These are phyloP conservation scores for Acanthococcus lagerstroemiae DNA, from an alignment of 2,888 invertebrate species.

Conservation along the genomic window DNA sequence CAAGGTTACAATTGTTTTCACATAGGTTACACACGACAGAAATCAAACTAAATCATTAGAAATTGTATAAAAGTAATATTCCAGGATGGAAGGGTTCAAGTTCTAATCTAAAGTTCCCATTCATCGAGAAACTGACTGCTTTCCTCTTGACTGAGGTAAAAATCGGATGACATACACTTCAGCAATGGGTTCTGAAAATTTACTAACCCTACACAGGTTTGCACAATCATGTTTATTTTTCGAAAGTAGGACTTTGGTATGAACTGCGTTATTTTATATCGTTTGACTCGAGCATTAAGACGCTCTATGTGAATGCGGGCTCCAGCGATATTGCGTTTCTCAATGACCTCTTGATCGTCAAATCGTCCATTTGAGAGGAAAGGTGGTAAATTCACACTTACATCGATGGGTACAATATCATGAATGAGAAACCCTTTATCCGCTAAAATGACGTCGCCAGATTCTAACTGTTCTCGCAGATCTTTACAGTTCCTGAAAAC, in stretches of 20 bases:
- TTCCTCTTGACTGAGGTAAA: too few species aligned
- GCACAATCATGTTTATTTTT: background rate
- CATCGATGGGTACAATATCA: constrained; percentile 21
- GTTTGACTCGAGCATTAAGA: constrained; percentile 15
- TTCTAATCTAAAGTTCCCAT: too few species aligned
- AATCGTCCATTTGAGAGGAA: constrained; percentile 26
- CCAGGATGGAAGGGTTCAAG: too few species aligned
- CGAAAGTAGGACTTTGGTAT: background rate
- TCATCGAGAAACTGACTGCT: too few species aligned
- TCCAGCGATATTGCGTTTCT: constrained; percentile 5
- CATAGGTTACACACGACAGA: too few species aligned
- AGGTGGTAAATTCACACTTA: constrained; percentile 22
- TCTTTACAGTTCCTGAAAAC: constrained; percentile 17
- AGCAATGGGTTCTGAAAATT: constrained; percentile 20
- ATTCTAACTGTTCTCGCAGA: background rate
- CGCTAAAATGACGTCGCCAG: background rate
- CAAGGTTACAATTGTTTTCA: too few species aligned
- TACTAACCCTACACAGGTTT: constrained; percentile 17
- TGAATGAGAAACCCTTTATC: constrained; percentile 29
- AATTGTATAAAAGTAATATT: too few species aligned
- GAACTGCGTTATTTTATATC: constrained; percentile 1
- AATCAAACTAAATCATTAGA: too few species aligned
- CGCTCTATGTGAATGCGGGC: constrained; percentile 18
- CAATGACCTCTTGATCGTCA: background rate
- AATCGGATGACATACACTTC: too few species aligned